Evolutionary conservation across 2,113 vertebrate species (phyloP).

Genomic region (Pogonocichla stellata): DNA sequence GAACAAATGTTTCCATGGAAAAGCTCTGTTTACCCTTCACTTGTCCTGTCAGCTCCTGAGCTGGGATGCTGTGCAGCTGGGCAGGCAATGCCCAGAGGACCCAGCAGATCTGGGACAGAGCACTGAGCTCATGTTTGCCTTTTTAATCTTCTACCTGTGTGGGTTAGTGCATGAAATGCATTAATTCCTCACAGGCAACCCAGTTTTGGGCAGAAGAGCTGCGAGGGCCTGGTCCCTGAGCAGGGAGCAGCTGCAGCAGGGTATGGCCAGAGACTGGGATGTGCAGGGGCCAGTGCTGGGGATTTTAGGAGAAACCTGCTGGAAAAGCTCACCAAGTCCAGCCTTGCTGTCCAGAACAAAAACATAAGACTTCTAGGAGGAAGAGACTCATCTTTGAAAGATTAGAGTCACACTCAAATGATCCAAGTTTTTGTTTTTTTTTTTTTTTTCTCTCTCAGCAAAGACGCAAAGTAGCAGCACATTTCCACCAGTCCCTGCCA

Average conservation of each 20-base stretch:
- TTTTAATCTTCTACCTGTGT: background rate
- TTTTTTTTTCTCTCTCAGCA: rapidly evolving
- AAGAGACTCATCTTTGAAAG: background rate
- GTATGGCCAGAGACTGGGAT: rapidly evolving
- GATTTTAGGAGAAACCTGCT: background rate
- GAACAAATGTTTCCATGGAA: slow-evolving; percentile 39
- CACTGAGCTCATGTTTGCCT: rapidly evolving
- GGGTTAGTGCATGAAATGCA: background rate
- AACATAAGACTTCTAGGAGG: background rate
- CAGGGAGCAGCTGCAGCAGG: background rate
- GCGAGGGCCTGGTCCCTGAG: background rate
- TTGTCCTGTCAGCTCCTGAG: background rate
- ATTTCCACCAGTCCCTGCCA: background rate
- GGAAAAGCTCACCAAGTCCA: background rate
- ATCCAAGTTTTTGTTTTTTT: rapidly evolving
- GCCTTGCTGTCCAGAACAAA: background rate
- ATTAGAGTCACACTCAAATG: rapidly evolving
- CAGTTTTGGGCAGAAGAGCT: background rate
- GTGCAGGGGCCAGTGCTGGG: rapidly evolving
- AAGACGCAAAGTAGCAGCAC: rapidly evolving
- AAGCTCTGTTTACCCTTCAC: background rate
- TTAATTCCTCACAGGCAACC: rapidly evolving
- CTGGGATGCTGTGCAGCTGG: background rate
- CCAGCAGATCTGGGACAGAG: background rate
- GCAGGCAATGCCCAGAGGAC: background rate